Percentiles rank a stretch among this genome's conserved stretches.
These are phyloP conservation scores for Agrochola litura DNA, from an alignment of 2,888 invertebrate genomes.

Conservation along the genomic window DNA sequence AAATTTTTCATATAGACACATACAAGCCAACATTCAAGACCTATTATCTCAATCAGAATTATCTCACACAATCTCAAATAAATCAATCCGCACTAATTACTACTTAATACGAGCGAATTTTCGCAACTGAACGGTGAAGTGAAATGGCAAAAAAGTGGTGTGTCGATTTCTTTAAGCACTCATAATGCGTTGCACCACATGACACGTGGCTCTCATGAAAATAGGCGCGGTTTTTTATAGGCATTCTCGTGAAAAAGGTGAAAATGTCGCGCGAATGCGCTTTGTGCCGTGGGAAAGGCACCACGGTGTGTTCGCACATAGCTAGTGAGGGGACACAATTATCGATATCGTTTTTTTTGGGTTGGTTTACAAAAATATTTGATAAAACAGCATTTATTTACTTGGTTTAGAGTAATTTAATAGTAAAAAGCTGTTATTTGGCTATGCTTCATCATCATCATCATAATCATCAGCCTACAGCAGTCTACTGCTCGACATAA, in stretches of 20 bases:
- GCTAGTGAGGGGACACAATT: slow-evolving; percentile 70
- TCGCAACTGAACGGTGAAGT: slow-evolving; percentile 67
- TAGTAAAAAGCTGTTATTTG: neutral
- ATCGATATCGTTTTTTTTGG: slow-evolving; percentile 59
- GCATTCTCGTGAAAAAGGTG: slow-evolving; percentile 84
- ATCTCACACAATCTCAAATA: slow-evolving; percentile 45
- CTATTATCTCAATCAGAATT: slow-evolving; percentile 46
- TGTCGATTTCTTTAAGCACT: slow-evolving; percentile 77
- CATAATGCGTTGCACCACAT: slow-evolving; percentile 74
- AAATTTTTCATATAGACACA: neutral
- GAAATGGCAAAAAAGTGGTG: slow-evolving; percentile 71
- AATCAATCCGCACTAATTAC: slow-evolving; percentile 53
- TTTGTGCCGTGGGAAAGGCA: slow-evolving; percentile 83
- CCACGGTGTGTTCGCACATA: slow-evolving; percentile 72
- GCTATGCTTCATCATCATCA: too few relatives aligned
- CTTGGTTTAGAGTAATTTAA: too few relatives aligned
- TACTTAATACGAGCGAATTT: slow-evolving; percentile 52
- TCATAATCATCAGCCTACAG: too few relatives aligned
- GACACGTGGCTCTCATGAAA: slow-evolving; percentile 78
- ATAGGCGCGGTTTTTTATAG: slow-evolving; percentile 81
- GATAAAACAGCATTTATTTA: neutral
- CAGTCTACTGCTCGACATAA: too few relatives aligned
- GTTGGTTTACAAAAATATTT: neutral
- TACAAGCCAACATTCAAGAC: slow-evolving; percentile 32
- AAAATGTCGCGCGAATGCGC: slow-evolving; percentile 79